Evolutionary conservation across 1,140 invertebrate species (phyloP).

Genomic region (Leptonema lineaticorne): DNA sequence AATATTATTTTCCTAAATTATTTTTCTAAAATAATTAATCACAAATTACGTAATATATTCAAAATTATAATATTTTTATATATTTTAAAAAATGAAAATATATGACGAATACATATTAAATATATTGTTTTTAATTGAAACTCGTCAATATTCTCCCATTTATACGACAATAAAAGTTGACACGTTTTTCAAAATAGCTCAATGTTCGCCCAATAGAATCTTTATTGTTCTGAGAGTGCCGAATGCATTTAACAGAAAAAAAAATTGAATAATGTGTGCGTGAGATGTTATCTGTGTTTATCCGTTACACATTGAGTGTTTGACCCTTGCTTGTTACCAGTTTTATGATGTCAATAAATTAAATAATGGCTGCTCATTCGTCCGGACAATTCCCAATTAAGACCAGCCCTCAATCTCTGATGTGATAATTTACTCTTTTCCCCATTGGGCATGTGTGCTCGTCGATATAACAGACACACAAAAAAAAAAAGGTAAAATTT

Average conservation of each 20-base stretch:
- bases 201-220: background rate
- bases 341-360: conserved; percentile 41
- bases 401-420: conserved; percentile 27
- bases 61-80: too few species aligned
- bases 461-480: too few species aligned
- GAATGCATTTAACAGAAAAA: background rate
- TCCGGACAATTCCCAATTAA: conserved; percentile 40
- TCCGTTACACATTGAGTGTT: conserved; percentile 34
- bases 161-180: too few species aligned
- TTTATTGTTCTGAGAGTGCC: conserved; percentile 11
- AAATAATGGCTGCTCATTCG: conserved; percentile 40
- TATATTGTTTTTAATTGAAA: too few species aligned
- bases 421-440: conserved; percentile 28
- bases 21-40: too few species aligned
- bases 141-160: too few species aligned
- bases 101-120: too few species aligned
- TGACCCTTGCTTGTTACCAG: conserved; percentile 36
- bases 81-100: too few species aligned
- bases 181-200: too few species aligned
- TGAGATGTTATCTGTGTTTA: conserved; percentile 31
- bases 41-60: too few species aligned
- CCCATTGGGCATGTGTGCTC: conserved; percentile 20
- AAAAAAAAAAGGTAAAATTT: conserved; percentile 25
- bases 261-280: background rate
- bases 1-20: too few species aligned